Conservation (phyloP, 2,113 vertebrate species). For the Alethe castanea region DNA sequence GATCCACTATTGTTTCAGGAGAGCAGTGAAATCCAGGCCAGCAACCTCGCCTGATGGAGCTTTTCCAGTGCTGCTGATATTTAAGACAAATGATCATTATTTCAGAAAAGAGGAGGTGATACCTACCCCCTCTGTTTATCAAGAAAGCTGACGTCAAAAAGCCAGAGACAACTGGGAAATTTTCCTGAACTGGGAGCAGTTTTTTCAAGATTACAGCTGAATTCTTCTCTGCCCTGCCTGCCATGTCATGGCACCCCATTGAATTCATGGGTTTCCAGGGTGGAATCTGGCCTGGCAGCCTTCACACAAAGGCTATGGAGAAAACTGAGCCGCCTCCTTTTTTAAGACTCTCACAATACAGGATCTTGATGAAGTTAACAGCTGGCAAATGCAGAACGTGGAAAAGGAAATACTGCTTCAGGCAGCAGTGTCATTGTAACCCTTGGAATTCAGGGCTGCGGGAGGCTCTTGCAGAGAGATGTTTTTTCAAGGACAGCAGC, state of each 20-base stretch:
- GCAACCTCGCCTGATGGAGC: neutral
- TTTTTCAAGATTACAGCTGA: neutral
- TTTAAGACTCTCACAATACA: neutral
- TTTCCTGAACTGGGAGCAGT: neutral
- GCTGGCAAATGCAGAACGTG: conserved; percentile 17
- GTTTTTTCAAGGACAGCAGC: conserved; percentile 3
- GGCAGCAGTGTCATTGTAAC: conserved; percentile 18
- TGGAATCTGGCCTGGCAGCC: neutral
- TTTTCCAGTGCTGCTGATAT: neutral
- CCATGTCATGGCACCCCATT: neutral
- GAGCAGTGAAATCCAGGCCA: neutral
- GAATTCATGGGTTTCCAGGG: neutral
- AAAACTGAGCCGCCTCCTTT: conserved; percentile 25
- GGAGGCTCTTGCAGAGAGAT: neutral
- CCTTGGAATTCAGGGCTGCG: conserved; percentile 42
- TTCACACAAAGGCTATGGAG: neutral
- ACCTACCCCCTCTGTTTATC: neutral
- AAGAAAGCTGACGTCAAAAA: neutral
- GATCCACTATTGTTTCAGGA: neutral
- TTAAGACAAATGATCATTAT: conserved; percentile 20
- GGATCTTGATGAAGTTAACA: conserved; percentile 58
- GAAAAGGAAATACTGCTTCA: conserved; percentile 41
- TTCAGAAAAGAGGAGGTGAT: conserved; percentile 2
- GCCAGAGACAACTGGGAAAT: neutral
- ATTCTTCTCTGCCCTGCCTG: neutral